phyloP scores from a whole-genome alignment of 1,140 invertebrate species.

The Galendromus occidentalis region DNA sequence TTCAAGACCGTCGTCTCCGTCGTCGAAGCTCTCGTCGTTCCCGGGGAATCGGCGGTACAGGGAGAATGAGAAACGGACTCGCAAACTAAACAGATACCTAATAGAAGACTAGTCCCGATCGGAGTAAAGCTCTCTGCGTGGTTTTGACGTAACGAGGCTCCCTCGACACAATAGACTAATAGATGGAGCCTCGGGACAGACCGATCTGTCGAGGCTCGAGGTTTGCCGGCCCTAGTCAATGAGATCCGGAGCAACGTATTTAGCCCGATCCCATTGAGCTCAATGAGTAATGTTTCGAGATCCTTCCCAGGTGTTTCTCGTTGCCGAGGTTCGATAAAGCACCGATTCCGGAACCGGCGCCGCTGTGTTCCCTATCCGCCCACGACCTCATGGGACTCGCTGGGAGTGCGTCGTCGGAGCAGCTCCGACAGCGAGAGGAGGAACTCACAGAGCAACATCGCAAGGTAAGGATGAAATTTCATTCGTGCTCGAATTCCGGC shows the following conservation, averaged over 20 bases:
- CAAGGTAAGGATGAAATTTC: slow-evolving; percentile 19
- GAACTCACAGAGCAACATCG: slow-evolving; percentile 28
- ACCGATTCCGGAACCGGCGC: slow-evolving; percentile 2
- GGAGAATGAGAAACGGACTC: too few species aligned
- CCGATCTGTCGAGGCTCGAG: too few species aligned
- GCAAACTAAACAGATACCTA: too few species aligned
- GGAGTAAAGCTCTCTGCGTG: too few species aligned
- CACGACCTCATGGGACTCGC: slow-evolving; percentile 7
- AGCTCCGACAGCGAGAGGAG: slow-evolving; percentile 29
- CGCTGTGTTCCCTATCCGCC: slow-evolving; percentile 5
- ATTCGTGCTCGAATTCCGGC: not conserved
- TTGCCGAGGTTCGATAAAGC: not conserved
- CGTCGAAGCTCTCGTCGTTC: too few species aligned
- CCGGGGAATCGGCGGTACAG: too few species aligned
- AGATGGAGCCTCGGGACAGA: too few species aligned
- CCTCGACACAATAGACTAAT: too few species aligned
- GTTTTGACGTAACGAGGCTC: too few species aligned
- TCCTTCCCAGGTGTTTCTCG: not conserved
- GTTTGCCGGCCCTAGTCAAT: too few species aligned
- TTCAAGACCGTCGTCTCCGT: too few species aligned
- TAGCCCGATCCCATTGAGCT: not conserved
- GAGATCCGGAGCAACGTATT: not conserved
- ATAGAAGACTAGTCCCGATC: too few species aligned
- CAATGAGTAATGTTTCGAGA: not conserved
- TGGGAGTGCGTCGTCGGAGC: slow-evolving; percentile 18